A percentile compares a stretch with the other conserved stretches of the same genome.
These are phyloP conservation scores for Sphecodes monilicornis DNA, from an alignment of 2,888 invertebrate species.

Conservation along the genomic window DNA sequence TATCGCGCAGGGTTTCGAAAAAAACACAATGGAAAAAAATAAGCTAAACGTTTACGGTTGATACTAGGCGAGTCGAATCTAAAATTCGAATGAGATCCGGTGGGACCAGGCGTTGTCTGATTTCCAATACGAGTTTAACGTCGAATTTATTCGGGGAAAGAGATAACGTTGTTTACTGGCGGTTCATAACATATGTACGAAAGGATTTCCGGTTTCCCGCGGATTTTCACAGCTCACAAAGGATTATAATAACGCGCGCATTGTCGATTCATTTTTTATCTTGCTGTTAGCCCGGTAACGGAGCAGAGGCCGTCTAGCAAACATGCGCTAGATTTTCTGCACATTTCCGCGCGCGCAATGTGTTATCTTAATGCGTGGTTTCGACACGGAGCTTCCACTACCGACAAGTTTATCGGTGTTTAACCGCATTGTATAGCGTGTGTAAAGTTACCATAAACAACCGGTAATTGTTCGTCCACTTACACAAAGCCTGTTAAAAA, in stretches of 20 bases:
- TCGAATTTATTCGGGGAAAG: conserved; percentile 59
- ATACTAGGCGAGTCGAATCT: background rate
- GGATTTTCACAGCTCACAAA: conserved; percentile 32
- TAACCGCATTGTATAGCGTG: conserved; percentile 50
- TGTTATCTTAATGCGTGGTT: conserved; percentile 49
- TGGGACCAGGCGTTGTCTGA: conserved; percentile 4
- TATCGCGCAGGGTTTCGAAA: background rate
- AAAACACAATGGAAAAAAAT: background rate
- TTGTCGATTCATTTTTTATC: conserved; percentile 31
- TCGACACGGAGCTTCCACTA: conserved; percentile 32
- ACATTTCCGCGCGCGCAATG: conserved; percentile 19
- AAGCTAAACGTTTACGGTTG: background rate
- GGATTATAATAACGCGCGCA: conserved; percentile 43
- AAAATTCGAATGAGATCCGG: conserved; percentile 13
- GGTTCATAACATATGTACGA: conserved; percentile 53
- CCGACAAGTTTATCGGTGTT: conserved; percentile 60
- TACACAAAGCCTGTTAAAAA: conserved; percentile 42
- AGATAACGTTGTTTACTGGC: conserved; percentile 67
- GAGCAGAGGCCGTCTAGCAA: conserved; percentile 5
- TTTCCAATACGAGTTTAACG: conserved; percentile 50
- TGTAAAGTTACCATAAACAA: conserved; percentile 40
- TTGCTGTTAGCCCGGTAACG: conserved; percentile 9
- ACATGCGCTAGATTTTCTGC: conserved; percentile 50
- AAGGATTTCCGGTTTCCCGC: conserved; percentile 9
- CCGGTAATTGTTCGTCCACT: conserved; percentile 40